Evolutionary conservation across 2,113 vertebrate genomes (phyloP).

Genomic region (Grus americana): DNA sequence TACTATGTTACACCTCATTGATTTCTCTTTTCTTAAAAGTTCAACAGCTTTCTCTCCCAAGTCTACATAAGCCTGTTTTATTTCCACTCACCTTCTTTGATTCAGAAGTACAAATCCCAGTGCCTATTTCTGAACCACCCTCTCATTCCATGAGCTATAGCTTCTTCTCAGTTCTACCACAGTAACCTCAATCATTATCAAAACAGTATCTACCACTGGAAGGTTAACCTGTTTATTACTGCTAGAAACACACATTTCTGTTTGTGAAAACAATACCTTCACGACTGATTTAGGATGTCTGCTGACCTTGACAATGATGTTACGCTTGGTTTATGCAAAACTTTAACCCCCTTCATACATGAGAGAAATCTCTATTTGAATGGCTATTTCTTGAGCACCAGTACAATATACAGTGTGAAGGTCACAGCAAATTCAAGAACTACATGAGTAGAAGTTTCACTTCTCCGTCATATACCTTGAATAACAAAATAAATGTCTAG

Average conservation of each 20-base stretch:
- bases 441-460: not conserved
- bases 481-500: not conserved
- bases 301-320: not conserved
- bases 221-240: not conserved
- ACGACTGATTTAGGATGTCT: not conserved
- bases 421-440: not conserved
- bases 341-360: accelerated
- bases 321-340: not conserved
- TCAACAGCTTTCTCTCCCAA: not conserved
- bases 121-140: not conserved
- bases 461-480: not conserved
- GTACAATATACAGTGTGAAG: accelerated
- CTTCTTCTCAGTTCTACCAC: not conserved
- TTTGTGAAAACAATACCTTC: not conserved
- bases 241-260: not conserved
- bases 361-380: not conserved
- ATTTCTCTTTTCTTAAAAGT: not conserved
- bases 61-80: not conserved
- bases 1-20: not conserved
- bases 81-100: not conserved
- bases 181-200: not conserved
- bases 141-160: not conserved
- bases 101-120: not conserved
- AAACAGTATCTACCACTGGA: not conserved
- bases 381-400: not conserved